phyloP scores from a whole-genome alignment of 2,888 invertebrate genomes.

The Ennomos quercinarius region DNA sequence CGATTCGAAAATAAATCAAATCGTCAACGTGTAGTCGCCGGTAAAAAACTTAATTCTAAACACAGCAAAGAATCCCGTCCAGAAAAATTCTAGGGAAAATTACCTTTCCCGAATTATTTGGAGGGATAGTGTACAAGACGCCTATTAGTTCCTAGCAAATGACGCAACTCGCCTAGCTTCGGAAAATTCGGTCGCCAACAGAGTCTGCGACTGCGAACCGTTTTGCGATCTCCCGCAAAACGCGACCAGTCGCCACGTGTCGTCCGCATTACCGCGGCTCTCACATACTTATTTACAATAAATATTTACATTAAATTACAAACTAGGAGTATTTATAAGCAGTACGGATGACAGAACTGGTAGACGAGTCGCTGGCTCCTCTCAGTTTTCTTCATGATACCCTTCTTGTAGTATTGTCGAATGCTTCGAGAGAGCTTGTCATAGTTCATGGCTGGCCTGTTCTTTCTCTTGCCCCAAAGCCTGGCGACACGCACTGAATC shows the following conservation, averaged over 20 bases:
- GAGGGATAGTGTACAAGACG: constrained; percentile 69
- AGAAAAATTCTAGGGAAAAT: constrained; percentile 81
- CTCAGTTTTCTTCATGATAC: constrained; percentile 99
- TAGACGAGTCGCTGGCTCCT: constrained; percentile 99
- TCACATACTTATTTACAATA: constrained; percentile 63
- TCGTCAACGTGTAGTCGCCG: constrained; percentile 66
- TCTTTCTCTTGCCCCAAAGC: constrained; percentile 99
- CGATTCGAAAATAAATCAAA: constrained; percentile 36
- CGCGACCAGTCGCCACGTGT: constrained; percentile 61
- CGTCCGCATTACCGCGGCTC: constrained; percentile 82
- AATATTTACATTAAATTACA: constrained; percentile 60
- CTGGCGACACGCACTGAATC: constrained; percentile 99
- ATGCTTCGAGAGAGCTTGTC: constrained; percentile 99
- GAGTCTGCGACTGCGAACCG: constrained; percentile 62
- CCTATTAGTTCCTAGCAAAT: constrained; percentile 56
- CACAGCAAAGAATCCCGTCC: constrained; percentile 72
- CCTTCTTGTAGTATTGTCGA: constrained; percentile 99
- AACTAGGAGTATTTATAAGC: constrained; percentile 86
- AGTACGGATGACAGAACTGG: constrained; percentile 98
- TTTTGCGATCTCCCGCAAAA: constrained; percentile 68
- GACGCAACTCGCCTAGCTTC: constrained; percentile 31
- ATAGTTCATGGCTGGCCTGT: constrained; percentile 99
- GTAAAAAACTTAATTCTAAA: constrained; percentile 76
- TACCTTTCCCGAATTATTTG: constrained; percentile 84
- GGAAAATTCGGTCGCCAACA: constrained; percentile 61